Percentiles rank a stretch among this genome's conserved stretches.
These are phyloP conservation scores for Andrena cerasifolii DNA, from an alignment of 1,140 invertebrate species.

Conservation along the genomic window DNA sequence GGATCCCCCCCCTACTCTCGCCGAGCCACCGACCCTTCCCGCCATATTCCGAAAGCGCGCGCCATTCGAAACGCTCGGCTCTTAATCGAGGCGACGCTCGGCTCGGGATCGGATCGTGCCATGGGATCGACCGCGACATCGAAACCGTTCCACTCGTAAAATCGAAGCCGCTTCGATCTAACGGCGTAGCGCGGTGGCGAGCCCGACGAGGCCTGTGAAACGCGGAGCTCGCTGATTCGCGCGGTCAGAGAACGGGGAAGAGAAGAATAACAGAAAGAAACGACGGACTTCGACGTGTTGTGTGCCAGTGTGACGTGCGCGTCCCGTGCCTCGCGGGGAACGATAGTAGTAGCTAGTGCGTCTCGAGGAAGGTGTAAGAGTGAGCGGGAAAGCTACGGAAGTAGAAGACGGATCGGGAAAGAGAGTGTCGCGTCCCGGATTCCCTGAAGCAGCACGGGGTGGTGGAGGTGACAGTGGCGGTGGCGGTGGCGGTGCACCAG, in stretches of 20 bases:
- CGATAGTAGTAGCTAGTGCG: conserved; percentile 49
- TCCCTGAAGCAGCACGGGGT: conserved; percentile 26
- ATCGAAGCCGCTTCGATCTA: too few relatives aligned
- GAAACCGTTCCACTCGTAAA: background rate
- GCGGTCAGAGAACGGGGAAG: background rate
- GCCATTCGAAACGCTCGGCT: conserved; percentile 10
- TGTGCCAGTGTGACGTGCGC: conserved; percentile 39
- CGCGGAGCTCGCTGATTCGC: background rate
- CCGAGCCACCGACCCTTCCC: conserved; percentile 20
- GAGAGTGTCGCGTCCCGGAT: conserved; percentile 34
- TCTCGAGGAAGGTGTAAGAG: conserved; percentile 3
- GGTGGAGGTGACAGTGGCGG: conserved; percentile 28
- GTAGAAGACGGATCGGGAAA: conserved; percentile 13
- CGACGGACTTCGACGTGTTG: background rate
- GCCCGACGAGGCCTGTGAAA: too few relatives aligned
- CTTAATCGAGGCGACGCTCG: background rate
- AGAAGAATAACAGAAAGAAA: background rate
- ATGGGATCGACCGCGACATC: background rate
- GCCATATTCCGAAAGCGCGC: conserved; percentile 26
- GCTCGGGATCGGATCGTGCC: background rate
- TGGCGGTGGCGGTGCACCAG: conserved; percentile 36
- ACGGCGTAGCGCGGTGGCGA: background rate
- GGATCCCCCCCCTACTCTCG: background rate
- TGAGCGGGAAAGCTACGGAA: background rate
- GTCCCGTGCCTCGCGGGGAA: conserved; percentile 20